phyloP scores from a whole-genome alignment of 2,113 vertebrate genomes.

The Hyperopisus bebe region DNA sequence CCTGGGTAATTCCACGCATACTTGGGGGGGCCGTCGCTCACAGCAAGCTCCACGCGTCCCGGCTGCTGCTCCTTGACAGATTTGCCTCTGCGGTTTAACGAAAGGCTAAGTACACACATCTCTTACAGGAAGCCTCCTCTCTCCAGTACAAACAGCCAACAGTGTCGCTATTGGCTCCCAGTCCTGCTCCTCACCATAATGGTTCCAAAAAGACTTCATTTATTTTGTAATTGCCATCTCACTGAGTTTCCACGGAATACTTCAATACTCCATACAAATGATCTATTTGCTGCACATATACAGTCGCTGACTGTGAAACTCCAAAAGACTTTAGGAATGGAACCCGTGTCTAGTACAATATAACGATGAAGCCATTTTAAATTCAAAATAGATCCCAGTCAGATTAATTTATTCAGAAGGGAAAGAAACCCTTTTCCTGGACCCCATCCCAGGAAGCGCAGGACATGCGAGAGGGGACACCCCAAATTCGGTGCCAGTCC shows the following conservation, averaged over 20 bases:
- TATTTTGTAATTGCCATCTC: neutral
- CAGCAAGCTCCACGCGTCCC: neutral
- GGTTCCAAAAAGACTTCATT: neutral
- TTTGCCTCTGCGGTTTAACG: neutral
- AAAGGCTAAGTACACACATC: neutral
- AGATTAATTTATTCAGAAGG: neutral
- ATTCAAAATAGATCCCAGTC: neutral
- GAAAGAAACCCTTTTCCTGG: neutral
- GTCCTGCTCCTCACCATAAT: neutral
- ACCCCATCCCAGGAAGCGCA: neutral
- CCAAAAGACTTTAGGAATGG: neutral
- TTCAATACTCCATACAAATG: neutral
- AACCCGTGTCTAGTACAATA: neutral
- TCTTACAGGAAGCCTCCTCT: neutral
- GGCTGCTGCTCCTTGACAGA: neutral
- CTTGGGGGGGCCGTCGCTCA: neutral
- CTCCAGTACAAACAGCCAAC: neutral
- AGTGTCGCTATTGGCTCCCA: neutral
- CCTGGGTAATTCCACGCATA: constrained; percentile 20
- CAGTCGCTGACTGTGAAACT: neutral
- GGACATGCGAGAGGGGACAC: neutral
- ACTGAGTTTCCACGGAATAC: neutral
- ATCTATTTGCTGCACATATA: neutral
- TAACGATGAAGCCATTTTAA: neutral
- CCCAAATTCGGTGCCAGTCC: neutral